Percentiles rank a stretch among this genome's conserved stretches.
Evolutionary conservation across 2,797 vertebrate species (phyloP).

Genomic region (Coranthus polyacanthus): DNA sequence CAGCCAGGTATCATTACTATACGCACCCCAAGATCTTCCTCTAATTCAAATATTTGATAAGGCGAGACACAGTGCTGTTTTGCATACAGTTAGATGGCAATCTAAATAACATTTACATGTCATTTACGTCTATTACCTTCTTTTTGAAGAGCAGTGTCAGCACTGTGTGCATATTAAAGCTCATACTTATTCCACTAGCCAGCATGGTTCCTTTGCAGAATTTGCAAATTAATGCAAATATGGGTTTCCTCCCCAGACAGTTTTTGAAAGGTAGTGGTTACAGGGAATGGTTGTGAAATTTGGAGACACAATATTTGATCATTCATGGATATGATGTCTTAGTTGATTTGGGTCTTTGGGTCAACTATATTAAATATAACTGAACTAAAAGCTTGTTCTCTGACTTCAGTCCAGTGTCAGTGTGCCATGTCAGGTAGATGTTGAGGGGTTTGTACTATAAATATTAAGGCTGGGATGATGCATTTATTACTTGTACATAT

Average conservation of each 20-base stretch:
- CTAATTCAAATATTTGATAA: conserved; percentile 74
- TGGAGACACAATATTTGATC: conserved; percentile 39
- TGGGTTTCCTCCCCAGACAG: conserved; percentile 52
- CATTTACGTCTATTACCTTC: conserved; percentile 75
- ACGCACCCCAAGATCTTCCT: conserved; percentile 35
- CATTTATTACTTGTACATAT: no score
- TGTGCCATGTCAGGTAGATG: background rate
- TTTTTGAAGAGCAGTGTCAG: conserved; percentile 70
- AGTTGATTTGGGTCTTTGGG: conserved; percentile 37
- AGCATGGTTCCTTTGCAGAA: conserved; percentile 67
- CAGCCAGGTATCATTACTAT: conserved; percentile 44
- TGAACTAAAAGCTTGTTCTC: conserved; percentile 16
- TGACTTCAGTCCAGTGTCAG: conserved; percentile 18
- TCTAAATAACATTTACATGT: conserved; percentile 83
- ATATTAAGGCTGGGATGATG: no score
- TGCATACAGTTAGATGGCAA: conserved; percentile 77
- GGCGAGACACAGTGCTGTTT: conserved; percentile 65
- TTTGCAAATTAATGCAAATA: conserved; percentile 81
- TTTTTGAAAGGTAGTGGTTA: conserved; percentile 64
- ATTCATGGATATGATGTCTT: conserved; percentile 47
- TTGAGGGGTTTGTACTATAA: background rate
- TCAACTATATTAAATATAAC: conserved; percentile 30
- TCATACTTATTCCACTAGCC: conserved; percentile 73
- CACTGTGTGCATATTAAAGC: conserved; percentile 66
- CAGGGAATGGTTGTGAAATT: conserved; percentile 46